Evolutionary conservation across 2,888 invertebrate species (phyloP), one percentile per base, ranked within the genome.

Genomic region (Petrophora chlorosata): DNA sequence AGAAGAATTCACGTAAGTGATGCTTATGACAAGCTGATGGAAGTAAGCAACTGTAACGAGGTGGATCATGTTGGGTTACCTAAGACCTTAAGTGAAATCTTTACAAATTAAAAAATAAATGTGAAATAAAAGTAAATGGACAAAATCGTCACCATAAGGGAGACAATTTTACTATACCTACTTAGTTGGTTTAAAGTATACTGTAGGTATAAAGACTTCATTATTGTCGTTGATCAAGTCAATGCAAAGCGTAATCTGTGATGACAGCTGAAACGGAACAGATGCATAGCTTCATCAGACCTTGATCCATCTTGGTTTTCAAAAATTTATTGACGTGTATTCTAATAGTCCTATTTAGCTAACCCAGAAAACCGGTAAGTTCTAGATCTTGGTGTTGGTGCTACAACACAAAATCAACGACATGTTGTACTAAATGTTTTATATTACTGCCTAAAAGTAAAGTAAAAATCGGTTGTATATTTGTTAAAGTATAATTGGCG

Each of bases 1-100:
- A 73, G 98, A 99, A 76, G 98, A 99, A 74, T 97, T 98, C 81
- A 95, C 96, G 96, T 96, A 90, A 79, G 85, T 76, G 10, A 12
- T 23, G 12, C 17, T 22, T 17, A 4, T 34, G 9, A 5, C 22
- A 0, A 12, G 14, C 14, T 35, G 7, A n/a, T 10, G 25, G 8
- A 29, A 8, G 3, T 14, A 5, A 8, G 2, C 22, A 14, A 9
- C 19, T 3, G 10, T 5, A 10, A 12, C 16, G 10, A 36, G 41
- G 41, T 19, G 41, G 35, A 36, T 44, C 17, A 19, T 23, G 16
- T 36, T 2, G 22, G 5, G 5, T 23, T 23, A n/a, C 7, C n/a
- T 23, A 23, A n/a, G 7, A 1, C 3, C n/a, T n/a, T n/a, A n/a
- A n/a, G n/a, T n/a, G n/a, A n/a, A n/a, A n/a, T n/a, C n/a, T n/a